Conservation (phyloP, 2,797 vertebrate genomes). For the Threskiornis aethiopicus region DNA sequence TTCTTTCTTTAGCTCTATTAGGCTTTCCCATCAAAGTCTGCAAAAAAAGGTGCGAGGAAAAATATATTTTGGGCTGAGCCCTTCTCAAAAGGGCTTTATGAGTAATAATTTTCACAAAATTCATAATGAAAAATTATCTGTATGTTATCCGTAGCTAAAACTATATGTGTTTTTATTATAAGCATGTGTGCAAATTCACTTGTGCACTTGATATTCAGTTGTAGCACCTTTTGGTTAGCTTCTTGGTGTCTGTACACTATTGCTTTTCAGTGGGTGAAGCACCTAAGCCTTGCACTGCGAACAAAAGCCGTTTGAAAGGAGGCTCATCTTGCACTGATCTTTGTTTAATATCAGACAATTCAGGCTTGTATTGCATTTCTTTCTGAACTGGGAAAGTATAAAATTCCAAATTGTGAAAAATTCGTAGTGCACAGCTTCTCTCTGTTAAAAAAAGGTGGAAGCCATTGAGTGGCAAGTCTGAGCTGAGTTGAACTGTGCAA, state of each 20-base stretch:
- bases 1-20: not conserved
- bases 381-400: not conserved
- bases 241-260: not conserved
- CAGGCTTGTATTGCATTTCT: not conserved
- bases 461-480: not conserved
- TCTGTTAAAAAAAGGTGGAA: not conserved
- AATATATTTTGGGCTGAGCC: not conserved
- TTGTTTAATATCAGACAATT: not conserved
- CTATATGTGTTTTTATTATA: not conserved
- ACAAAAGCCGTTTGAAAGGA: not conserved
- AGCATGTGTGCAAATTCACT: not conserved
- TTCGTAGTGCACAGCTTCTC: not conserved
- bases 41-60: fast-evolving
- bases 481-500: not conserved
- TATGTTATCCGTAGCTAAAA: not conserved
- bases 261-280: not conserved
- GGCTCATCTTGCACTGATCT: not conserved
- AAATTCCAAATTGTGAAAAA: not conserved
- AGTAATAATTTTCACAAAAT: not conserved
- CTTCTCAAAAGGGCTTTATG: not conserved
- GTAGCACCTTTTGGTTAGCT: not conserved
- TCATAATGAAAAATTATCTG: not conserved
- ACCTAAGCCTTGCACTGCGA: not conserved
- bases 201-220: not conserved
- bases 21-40: not conserved